Evolutionary conservation across 2,113 vertebrate species (phyloP), one percentile per base, ranked within the genome.

Genomic region (Poeciliopsis turrubarensis): DNA sequence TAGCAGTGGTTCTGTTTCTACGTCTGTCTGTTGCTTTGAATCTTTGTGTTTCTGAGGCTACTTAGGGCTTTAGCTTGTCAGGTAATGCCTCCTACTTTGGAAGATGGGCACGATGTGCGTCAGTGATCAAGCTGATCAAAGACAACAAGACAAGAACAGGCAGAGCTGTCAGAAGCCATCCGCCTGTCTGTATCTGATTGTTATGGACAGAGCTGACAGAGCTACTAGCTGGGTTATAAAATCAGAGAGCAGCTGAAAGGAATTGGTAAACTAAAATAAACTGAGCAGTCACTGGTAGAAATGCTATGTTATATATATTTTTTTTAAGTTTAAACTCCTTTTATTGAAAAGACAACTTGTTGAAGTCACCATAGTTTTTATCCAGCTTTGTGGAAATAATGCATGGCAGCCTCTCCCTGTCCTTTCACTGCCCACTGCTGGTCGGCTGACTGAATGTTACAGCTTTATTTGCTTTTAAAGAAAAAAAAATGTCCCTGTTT

Each of bases 81-180:
- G 84, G 75, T 80, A 73, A 67, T 74, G 63, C 70, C 70, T 61
- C 8, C 66, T 67, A 68, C 75, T 79, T 80, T 75, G 81, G 67
- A 76, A 73, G 69, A 82, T 75, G 84, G 81, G 79, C 84, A 72
- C 39, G 57, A 72, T 74, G 71, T 86, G 78, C 71, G 51, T 83
- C 82, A 89, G 89, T 92, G 91, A 95, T 95, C 94, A 92, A 91
- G 84, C 77, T 93, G 93, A 96, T 96, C 95, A 96, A 95, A 95
- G 94, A 89, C 94, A 94, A 91, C 90, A 93, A 93, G 89, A 95
- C 94, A 94, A 89, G 92, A 94, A 93, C 93, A 91, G 91, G 92
- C 94, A 90, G 91, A 77, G 91, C 91, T 96, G 94, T 94, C 94
- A 92, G 91, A 92, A 93, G 89, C 89, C 88, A 94, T 94, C 92